Conservation (phyloP, 2,113 vertebrate species). For the Puffinus mauretanicus region DNA sequence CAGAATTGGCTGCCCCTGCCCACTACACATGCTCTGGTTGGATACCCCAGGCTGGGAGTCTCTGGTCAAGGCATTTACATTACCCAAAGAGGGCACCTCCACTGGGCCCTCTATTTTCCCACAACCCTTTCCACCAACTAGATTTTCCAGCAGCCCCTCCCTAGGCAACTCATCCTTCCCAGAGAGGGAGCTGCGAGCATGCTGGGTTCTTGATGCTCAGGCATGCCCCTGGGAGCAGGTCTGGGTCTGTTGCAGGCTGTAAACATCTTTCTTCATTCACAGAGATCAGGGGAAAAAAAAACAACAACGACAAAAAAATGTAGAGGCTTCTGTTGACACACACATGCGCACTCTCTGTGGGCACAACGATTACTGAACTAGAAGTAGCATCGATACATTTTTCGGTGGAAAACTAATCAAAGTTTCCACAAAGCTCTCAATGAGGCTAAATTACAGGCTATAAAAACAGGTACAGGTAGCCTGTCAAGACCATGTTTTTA, state of each 20-base stretch:
- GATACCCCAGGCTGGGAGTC: background rate
- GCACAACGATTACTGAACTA: background rate
- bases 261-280: background rate
- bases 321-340: background rate
- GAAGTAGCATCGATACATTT: accelerated
- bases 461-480: accelerated
- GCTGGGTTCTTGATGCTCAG: accelerated
- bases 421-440: background rate
- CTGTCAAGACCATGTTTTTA: background rate
- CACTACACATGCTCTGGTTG: background rate
- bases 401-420: background rate
- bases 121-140: background rate
- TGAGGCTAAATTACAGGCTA: background rate
- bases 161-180: background rate
- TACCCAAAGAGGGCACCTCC: background rate
- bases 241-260: background rate
- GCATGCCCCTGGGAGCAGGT: accelerated
- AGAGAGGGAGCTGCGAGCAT: accelerated
- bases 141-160: background rate
- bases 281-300: too few species aligned
- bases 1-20: background rate
- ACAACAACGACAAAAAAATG: background rate
- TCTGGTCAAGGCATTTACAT: background rate
- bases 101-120: background rate
- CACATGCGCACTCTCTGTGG: accelerated